phyloP scores from a whole-genome alignment of 1,140 invertebrate species.

The Drosophila neocordata region DNA sequence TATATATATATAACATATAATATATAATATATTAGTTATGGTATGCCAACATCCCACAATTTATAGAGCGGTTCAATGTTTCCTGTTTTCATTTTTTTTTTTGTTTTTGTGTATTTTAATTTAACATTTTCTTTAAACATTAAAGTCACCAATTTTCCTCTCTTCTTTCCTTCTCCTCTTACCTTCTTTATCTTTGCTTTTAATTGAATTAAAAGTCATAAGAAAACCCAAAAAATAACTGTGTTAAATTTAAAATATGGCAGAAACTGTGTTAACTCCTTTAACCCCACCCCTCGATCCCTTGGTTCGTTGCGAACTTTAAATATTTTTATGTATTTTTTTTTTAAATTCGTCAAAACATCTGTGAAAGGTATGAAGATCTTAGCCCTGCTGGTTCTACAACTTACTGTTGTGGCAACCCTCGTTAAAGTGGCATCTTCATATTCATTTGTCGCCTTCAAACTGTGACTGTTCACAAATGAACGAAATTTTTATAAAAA shows the following conservation, averaged over 20 bases:
- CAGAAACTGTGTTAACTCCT: slow-evolving; percentile 42
- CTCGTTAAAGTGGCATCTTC: neutral
- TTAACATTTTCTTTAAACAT: slow-evolving; percentile 12
- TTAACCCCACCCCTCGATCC: neutral
- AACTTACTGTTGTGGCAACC: neutral
- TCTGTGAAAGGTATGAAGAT: slow-evolving; percentile 55
- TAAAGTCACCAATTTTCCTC: slow-evolving; percentile 62
- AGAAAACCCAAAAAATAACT: slow-evolving; percentile 37
- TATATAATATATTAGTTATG: slow-evolving; percentile 12
- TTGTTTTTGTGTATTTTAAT: slow-evolving; percentile 61
- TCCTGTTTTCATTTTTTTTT: slow-evolving; percentile 64
- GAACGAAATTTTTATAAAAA: slow-evolving; percentile 65
- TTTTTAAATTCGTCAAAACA: slow-evolving; percentile 60
- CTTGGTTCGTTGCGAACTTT: slow-evolving; percentile 30
- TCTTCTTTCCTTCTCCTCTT: neutral
- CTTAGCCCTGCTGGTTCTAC: neutral
- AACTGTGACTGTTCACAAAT: slow-evolving; percentile 50
- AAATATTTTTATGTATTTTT: slow-evolving; percentile 1
- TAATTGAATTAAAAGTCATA: slow-evolving; percentile 29
- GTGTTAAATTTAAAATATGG: slow-evolving; percentile 33
- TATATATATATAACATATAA: neutral
- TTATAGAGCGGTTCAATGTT: slow-evolving; percentile 81
- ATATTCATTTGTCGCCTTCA: slow-evolving; percentile 33
- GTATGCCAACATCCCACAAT: slow-evolving; percentile 77
- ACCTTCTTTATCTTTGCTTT: neutral